These are phyloP conservation scores for Drosophila suzukii DNA, from an alignment of 1,140 invertebrate species.

Conservation along the genomic window DNA sequence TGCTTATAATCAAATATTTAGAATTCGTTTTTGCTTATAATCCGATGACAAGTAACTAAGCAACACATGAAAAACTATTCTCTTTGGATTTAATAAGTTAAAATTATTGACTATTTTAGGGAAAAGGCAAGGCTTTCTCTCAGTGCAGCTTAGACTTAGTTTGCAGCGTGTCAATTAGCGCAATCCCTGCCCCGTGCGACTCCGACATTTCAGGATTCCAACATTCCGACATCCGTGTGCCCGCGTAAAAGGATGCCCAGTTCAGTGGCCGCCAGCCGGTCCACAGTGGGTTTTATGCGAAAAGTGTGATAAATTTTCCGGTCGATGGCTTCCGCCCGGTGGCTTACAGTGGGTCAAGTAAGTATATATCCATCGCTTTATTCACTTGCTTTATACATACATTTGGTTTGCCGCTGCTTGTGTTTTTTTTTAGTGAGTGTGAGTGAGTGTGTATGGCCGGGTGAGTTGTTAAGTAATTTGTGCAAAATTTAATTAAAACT, in stretches of 20 bases:
- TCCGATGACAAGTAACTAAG: neutral
- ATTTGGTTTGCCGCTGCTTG: conserved; percentile 43
- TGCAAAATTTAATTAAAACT: conserved; percentile 32
- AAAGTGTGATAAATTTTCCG: conserved; percentile 7
- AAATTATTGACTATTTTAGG: neutral
- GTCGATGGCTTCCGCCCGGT: neutral
- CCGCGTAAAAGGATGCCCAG: conserved; percentile 6
- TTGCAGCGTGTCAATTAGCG: conserved; percentile 3
- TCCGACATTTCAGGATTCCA: neutral
- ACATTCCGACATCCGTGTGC: neutral
- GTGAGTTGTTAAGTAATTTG: conserved; percentile 38
- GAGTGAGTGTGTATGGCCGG: neutral
- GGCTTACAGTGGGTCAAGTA: conserved; percentile 7
- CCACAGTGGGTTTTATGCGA: neutral
- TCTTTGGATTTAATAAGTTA: neutral
- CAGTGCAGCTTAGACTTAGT: neutral
- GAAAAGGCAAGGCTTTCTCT: neutral
- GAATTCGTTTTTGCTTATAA: too few species aligned
- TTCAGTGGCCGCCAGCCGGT: conserved; percentile 12
- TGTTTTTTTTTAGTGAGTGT: conserved; percentile 1
- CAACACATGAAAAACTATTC: neutral
- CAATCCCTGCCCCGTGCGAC: conserved; percentile 1
- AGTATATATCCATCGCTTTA: conserved; percentile 46
- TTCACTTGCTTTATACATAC: conserved; percentile 39
- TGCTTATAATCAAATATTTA: too few species aligned